Conservation (phyloP, 2,113 vertebrate genomes). For the Hypocryptadius cinnamomeus region DNA sequence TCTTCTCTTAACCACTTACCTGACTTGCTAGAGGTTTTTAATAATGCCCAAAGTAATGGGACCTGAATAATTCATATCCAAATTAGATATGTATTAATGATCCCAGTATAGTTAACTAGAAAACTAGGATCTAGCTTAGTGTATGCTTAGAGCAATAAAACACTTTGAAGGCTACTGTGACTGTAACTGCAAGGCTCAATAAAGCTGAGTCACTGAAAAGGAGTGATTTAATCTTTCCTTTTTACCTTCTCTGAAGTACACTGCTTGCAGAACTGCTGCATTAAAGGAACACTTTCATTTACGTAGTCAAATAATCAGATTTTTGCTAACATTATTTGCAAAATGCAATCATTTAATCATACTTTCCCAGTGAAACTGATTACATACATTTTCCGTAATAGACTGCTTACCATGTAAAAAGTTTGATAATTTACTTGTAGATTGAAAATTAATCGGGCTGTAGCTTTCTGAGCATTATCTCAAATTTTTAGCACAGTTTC, state of each 20-base stretch:
- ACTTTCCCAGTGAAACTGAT: neutral
- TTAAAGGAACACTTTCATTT: neutral
- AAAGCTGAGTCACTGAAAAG: constrained; percentile 38
- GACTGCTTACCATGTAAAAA: neutral
- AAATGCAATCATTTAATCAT: neutral
- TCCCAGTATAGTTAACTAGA: constrained; percentile 21
- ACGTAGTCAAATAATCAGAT: neutral
- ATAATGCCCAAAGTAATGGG: neutral
- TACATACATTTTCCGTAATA: neutral
- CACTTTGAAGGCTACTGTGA: neutral
- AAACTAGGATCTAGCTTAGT: neutral
- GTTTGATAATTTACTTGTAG: rapidly evolving
- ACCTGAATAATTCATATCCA: constrained; percentile 50
- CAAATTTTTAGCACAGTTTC: neutral
- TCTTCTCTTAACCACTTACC: constrained; percentile 23
- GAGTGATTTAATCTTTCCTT: neutral
- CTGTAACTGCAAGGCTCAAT: neutral
- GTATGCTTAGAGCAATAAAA: constrained; percentile 28
- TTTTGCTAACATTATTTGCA: neutral
- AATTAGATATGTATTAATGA: constrained; percentile 39
- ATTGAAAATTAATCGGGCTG: neutral
- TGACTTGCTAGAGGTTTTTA: constrained; percentile 31
- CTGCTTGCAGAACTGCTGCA: neutral
- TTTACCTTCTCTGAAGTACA: neutral
- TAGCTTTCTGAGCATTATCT: neutral